Conservation (phyloP, 2,113 vertebrate species). For the Dasyurus viverrinus region DNA sequence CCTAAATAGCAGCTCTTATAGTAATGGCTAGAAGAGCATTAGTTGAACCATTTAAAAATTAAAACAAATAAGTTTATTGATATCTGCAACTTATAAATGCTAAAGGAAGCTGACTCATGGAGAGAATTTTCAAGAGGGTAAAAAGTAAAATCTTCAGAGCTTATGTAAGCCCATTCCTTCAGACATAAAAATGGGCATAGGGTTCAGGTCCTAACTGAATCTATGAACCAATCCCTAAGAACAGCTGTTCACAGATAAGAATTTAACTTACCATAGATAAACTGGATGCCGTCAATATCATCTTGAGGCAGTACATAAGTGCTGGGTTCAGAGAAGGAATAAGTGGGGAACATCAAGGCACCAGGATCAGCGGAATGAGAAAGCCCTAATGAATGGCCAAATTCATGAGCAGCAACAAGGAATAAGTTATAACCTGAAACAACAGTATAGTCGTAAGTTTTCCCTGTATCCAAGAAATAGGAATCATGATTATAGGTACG, state of each 20-base stretch:
- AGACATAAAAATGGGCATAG: rapidly evolving
- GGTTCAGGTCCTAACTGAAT: background rate
- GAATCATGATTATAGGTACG: background rate
- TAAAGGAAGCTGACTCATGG: background rate
- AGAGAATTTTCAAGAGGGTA: background rate
- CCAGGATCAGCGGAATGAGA: conserved; percentile 90
- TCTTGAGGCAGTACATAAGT: conserved; percentile 89
- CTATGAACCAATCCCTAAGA: background rate
- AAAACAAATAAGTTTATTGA: background rate
- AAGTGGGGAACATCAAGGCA: conserved; percentile 93
- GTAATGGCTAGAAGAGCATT: background rate
- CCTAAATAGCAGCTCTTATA: background rate
- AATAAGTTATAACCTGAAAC: conserved; percentile 91
- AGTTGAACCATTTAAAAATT: background rate
- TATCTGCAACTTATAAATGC: background rate
- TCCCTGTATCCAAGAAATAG: background rate
- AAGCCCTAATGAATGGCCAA: conserved; percentile 95
- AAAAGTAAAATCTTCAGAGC: background rate
- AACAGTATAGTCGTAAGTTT: background rate
- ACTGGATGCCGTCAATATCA: conserved; percentile 94
- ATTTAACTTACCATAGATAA: conserved; percentile 90
- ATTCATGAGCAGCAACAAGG: conserved; percentile 94
- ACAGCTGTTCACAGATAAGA: background rate
- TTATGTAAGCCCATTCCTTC: background rate
- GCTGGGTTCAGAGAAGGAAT: conserved; percentile 85